These are phyloP conservation scores for Cranoglanis bouderius DNA, from an alignment of 2,113 vertebrate species.

Conservation along the genomic window DNA sequence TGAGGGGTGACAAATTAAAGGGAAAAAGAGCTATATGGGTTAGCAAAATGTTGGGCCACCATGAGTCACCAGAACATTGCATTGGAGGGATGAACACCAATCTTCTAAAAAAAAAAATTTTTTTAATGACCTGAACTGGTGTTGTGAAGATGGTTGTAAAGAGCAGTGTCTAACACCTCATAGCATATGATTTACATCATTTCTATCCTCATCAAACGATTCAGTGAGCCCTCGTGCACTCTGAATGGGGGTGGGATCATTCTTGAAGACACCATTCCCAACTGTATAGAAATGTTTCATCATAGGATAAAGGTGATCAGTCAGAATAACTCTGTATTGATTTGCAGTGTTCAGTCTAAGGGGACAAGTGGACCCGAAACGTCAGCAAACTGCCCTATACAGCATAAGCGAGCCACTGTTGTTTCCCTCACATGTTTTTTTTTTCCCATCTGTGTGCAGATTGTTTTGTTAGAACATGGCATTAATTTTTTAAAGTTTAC, in stretches of 20 bases:
- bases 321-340: not conserved
- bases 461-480: not conserved
- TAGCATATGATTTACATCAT: not conserved
- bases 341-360: not conserved
- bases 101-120: not conserved
- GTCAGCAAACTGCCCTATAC: not conserved
- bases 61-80: not conserved
- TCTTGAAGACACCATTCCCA: not conserved
- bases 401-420: not conserved
- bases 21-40: not conserved
- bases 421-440: not conserved
- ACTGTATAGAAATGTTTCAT: not conserved
- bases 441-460: not conserved
- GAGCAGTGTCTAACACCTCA: not conserved
- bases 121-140: not conserved
- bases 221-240: not conserved
- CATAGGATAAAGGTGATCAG: not conserved
- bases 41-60: not conserved
- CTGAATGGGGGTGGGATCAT: not conserved
- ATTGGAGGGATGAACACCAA: not conserved
- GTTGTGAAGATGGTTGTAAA: not conserved
- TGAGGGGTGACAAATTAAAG: not conserved
- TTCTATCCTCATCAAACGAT: not conserved
- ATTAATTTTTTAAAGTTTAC: not conserved
- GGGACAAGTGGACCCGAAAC: not conserved